Conservation (phyloP, 2,888 invertebrate genomes). For the Drosophila phalerata region DNA sequence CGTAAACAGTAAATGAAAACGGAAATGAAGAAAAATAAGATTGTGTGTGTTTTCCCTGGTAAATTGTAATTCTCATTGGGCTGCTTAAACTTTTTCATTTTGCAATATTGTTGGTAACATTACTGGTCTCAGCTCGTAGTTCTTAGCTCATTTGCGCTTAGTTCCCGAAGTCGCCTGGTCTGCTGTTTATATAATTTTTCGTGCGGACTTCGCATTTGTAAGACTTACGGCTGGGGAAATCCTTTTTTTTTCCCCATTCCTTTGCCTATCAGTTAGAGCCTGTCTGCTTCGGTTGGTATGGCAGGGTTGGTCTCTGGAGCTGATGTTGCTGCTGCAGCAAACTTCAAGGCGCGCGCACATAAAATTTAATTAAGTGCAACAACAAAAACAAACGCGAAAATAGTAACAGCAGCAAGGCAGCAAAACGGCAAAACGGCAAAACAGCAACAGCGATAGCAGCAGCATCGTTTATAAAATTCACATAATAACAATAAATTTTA, state of each 20-base stretch:
- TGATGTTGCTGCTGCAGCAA: conserved; percentile 39
- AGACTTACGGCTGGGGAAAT: conserved; percentile 39
- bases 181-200: conserved; percentile 46
- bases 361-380: conserved; percentile 81
- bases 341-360: conserved; percentile 62
- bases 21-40: not conserved
- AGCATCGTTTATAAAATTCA: conserved; percentile 81
- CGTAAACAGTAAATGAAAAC: conserved; percentile 52
- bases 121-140: not conserved
- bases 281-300: not conserved
- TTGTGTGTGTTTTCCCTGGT: conserved; percentile 6
- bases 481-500: conserved; percentile 81
- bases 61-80: conserved; percentile 52
- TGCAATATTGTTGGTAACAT: not conserved
- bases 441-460: conserved; percentile 34
- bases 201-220: conserved; percentile 47
- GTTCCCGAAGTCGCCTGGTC: conserved; percentile 5
- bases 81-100: conserved; percentile 36
- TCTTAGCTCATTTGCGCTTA: conserved; percentile 50
- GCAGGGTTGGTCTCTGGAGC: conserved; percentile 1
- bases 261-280: conserved; percentile 4
- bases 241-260: conserved; percentile 26
- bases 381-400: conserved; percentile 53
- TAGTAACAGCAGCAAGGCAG: conserved; percentile 45
- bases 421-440: conserved; percentile 1